Percentiles rank a stretch among this genome's conserved stretches.
phyloP scores from a whole-genome alignment of 1,140 invertebrate genomes.

The Caerostris extrusa region DNA sequence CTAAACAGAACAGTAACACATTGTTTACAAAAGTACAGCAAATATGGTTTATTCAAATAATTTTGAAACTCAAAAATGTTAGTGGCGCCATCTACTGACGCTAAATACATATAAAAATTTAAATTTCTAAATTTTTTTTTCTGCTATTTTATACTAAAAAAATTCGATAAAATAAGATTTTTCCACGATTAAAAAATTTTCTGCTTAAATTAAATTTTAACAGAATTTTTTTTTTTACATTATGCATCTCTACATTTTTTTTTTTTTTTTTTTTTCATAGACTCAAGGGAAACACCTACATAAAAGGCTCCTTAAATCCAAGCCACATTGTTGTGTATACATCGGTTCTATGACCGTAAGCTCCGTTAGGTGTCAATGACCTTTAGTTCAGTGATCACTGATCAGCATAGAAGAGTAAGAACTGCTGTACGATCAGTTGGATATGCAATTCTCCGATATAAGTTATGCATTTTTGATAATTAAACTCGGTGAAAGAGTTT shows the following conservation, averaged over 20 bases:
- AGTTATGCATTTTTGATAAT: constrained; percentile 68
- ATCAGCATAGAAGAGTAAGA: constrained; percentile 74
- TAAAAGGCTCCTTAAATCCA: background rate
- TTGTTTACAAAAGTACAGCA: background rate
- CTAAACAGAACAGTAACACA: background rate
- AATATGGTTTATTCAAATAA: background rate
- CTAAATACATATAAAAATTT: background rate
- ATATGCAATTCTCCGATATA: constrained; percentile 53
- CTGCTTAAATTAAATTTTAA: background rate
- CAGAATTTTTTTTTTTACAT: background rate
- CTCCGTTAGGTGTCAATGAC: constrained; percentile 77
- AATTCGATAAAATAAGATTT: background rate
- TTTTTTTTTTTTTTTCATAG: background rate
- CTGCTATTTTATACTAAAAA: background rate
- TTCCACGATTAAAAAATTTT: background rate
- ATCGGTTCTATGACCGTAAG: constrained; percentile 76
- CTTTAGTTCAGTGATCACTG: constrained; percentile 76
- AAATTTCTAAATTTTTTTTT: background rate
- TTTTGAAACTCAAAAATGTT: background rate
- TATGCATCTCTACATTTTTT: background rate
- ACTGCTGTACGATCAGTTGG: constrained; percentile 60
- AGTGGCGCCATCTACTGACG: constrained; percentile 58
- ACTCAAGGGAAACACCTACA: background rate
- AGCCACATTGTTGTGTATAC: constrained; percentile 50
- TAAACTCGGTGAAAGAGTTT: background rate